These are phyloP conservation scores for Rhineura floridana DNA, from an alignment of 2,113 vertebrate species.

Conservation along the genomic window DNA sequence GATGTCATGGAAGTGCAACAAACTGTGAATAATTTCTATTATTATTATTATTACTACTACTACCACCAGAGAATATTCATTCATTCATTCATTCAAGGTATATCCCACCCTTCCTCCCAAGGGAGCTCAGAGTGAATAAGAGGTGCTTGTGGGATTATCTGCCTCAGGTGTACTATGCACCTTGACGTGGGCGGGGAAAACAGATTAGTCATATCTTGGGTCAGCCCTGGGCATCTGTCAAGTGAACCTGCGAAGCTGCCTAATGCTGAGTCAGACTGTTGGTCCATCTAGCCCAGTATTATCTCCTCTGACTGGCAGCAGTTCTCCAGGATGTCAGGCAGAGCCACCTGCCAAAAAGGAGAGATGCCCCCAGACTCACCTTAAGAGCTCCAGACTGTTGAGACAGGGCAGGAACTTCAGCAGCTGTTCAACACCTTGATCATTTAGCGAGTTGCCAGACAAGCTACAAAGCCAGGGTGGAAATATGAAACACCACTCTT, in stretches of 20 bases:
- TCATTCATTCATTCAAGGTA: no score
- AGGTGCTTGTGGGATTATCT: no score
- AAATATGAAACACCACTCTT: not conserved
- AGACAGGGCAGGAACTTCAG: slow-evolving; percentile 73
- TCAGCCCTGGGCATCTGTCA: not conserved
- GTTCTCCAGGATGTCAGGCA: not conserved
- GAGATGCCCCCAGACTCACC: slow-evolving; percentile 72
- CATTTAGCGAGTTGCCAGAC: slow-evolving; percentile 72
- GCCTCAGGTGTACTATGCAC: no score
- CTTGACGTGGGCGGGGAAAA: no score
- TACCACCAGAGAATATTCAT: no score
- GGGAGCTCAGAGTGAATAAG: no score
- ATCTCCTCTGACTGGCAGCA: not conserved
- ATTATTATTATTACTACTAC: no score
- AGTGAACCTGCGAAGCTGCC: not conserved
- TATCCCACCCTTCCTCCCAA: no score
- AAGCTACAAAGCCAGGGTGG: slow-evolving; percentile 75
- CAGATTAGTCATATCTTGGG: no score
- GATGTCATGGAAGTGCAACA: no score
- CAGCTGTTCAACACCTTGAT: slow-evolving; percentile 75
- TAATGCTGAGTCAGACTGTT: not conserved
- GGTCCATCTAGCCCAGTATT: not conserved
- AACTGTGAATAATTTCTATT: no score
- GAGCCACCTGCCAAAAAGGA: not conserved
- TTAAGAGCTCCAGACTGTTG: slow-evolving; percentile 74